Evolutionary conservation across 2,888 invertebrate genomes (phyloP), one percentile per base, ranked within the genome.

Genomic region (Sepiola atlantica): DNA sequence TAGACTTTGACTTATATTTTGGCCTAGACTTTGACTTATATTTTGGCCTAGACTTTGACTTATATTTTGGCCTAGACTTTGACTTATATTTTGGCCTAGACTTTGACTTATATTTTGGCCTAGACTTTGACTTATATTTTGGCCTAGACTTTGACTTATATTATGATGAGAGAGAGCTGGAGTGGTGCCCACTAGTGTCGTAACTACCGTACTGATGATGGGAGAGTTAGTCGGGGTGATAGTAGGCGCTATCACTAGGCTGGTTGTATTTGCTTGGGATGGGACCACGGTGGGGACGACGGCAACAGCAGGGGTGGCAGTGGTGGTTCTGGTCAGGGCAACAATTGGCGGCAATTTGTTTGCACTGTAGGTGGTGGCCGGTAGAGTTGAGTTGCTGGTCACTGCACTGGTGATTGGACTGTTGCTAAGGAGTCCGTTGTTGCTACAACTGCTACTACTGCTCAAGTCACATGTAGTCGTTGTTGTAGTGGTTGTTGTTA

Each of bases 401-500:
- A 55, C 55, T 45, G 55, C n/a, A 55, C 92, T 92, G 10, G 28
- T 45, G 92, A 55, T 55, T 18, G 92, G 92, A 92, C 45, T 92
- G 45, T 32, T 92, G 92, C 92, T 92, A 18, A 92, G n/a, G 92
- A 28, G 92, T 45, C 55, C 55, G 45, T 55, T 92, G 28, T 92
- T 45, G 92, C 92, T 92, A 92, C 54, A 55, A 92, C 92, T 55
- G 55, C 93, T 93, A 55, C 93, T 93, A 35, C 93, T 93, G 61
- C 93, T 93, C 20, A 61, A 28, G 32, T 35, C 93, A 93, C 93
- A 93, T 61, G 57, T 93, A 32, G 93, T 93, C 55, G 57, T 93
- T 21, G 93, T 93, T n/a, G 93, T 61, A 93, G 93, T 93, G 32
- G 93, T 93, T 20, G 93, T 93, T 21, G 93, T 93, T 21, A 35